Evolutionary conservation across 2,888 invertebrate species (phyloP).

Genomic region (Volucella inanis): DNA sequence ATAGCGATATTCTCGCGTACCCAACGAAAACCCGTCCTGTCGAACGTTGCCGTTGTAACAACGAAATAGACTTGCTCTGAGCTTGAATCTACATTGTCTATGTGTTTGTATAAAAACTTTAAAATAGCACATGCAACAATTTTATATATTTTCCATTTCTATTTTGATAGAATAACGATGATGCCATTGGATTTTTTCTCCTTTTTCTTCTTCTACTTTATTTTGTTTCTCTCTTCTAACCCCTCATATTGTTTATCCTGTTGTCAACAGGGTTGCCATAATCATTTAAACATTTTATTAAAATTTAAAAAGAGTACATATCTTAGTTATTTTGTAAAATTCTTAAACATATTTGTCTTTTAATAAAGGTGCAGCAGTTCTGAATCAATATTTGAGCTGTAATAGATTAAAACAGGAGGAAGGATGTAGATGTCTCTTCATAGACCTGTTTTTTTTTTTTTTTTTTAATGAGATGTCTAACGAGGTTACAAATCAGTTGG

Average conservation of each 20-base stretch:
- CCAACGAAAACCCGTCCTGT: background rate
- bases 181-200: constrained; percentile 60
- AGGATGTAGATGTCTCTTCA: too few relatives aligned
- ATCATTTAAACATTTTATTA: background rate
- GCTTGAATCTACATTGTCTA: background rate
- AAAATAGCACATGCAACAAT: constrained; percentile 74
- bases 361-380: too few relatives aligned
- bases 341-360: too few relatives aligned
- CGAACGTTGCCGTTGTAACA: too few relatives aligned
- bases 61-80: background rate
- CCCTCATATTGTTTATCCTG: constrained; percentile 57
- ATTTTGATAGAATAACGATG: constrained; percentile 74
- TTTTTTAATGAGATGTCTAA: too few relatives aligned
- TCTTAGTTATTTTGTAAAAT: too few relatives aligned
- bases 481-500: too few relatives aligned
- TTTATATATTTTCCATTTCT: constrained; percentile 71
- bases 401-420: too few relatives aligned
- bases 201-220: background rate
- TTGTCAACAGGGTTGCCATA: constrained; percentile 36
- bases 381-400: too few relatives aligned
- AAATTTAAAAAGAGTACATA: too few relatives aligned
- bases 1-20: constrained; percentile 29
- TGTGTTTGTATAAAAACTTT: constrained; percentile 59
- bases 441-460: too few relatives aligned
- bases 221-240: constrained; percentile 25